A percentile compares a stretch with the other conserved stretches of the same genome.
Conservation (phyloP, 2,113 vertebrate species). For the Nanorana parkeri region DNA sequence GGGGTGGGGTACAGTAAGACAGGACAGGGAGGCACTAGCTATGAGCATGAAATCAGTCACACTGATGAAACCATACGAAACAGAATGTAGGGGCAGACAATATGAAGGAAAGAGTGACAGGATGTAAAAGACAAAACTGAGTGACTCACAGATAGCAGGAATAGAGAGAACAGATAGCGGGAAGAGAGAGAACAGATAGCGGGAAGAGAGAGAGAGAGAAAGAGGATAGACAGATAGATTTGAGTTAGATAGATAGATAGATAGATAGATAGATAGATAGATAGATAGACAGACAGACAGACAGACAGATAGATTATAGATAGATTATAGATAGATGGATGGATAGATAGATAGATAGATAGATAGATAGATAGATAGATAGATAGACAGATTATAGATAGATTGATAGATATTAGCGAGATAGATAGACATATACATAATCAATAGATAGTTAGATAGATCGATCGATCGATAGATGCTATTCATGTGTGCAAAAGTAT, state of each 20-base stretch:
- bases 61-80: background rate
- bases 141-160: background rate
- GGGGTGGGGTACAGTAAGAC: background rate
- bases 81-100: slow-evolving; percentile 5
- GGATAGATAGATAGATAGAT: background rate
- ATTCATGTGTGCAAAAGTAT: no score
- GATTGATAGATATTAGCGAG: background rate
- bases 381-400: background rate
- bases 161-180: no score
- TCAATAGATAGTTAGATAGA: background rate
- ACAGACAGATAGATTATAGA: background rate
- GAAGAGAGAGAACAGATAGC: background rate
- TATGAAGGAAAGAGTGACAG: background rate
- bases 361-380: background rate
- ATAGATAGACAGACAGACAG: background rate
- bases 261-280: slow-evolving; percentile 11
- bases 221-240: background rate
- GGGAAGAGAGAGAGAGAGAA: background rate
- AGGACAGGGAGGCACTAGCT: background rate
- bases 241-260: slow-evolving; percentile 10
- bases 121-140: background rate
- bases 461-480: background rate
- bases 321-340: slow-evolving; percentile 11
- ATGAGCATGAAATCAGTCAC: background rate
- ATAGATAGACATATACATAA: background rate